phyloP scores from a whole-genome alignment of 2,113 vertebrate genomes.

The Anseranas semipalmata region DNA sequence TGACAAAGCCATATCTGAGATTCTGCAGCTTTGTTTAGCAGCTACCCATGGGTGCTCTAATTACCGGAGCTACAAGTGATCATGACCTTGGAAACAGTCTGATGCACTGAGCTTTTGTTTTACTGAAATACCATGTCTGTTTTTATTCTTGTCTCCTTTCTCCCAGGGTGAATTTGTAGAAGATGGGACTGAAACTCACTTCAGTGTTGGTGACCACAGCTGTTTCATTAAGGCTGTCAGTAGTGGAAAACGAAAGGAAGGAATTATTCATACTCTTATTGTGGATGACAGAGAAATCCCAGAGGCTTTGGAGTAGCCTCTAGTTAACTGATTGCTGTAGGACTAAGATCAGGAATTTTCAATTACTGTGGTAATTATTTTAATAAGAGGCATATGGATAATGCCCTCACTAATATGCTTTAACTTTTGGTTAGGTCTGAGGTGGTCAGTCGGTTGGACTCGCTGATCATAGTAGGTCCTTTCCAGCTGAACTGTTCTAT shows the following conservation, averaged over 20 bases:
- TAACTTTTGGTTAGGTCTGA: neutral
- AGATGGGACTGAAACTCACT: constrained; percentile 97
- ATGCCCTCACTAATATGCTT: neutral
- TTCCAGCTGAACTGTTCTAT: neutral
- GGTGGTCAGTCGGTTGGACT: neutral
- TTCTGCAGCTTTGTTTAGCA: neutral
- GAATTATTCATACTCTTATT: constrained; percentile 93
- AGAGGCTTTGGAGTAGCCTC: constrained; percentile 83
- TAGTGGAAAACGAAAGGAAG: constrained; percentile 93
- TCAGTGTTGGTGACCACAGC: constrained; percentile 87
- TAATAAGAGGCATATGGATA: neutral
- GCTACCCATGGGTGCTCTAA: neutral
- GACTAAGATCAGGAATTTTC: constrained; percentile 50
- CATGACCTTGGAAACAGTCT: neutral
- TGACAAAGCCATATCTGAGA: neutral
- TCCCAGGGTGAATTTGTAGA: constrained; percentile 98
- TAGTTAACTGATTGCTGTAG: constrained; percentile 17
- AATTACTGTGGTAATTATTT: constrained; percentile 72
- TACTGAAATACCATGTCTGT: neutral
- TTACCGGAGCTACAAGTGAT: neutral
- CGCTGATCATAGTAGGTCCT: neutral
- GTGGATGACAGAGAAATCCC: constrained; percentile 90
- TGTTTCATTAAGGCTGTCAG: constrained; percentile 97
- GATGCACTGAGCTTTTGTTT: neutral
- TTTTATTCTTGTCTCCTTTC: neutral